Evolutionary conservation across 2,888 invertebrate species (phyloP).

Genomic region (Polymixis lichenea): DNA sequence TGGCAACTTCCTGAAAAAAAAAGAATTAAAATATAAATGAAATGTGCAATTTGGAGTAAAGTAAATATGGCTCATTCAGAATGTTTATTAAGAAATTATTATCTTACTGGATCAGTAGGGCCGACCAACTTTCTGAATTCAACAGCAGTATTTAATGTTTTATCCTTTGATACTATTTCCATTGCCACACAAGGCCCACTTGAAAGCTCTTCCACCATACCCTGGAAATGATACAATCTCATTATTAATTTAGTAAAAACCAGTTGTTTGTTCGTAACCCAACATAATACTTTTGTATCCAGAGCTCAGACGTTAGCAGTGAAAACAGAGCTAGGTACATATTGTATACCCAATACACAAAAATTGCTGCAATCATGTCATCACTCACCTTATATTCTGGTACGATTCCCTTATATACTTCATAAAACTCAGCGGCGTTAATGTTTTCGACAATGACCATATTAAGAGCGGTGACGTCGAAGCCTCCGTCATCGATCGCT

Average conservation of each 20-base stretch:
- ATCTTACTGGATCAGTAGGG: conserved; percentile 96
- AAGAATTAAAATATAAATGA: neutral
- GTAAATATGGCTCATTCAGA: neutral
- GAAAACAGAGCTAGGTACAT: neutral
- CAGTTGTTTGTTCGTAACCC: neutral
- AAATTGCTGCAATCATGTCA: neutral
- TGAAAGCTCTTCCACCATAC: conserved; percentile 95
- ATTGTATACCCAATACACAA: neutral
- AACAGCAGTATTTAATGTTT: conserved; percentile 90
- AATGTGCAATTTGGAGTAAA: neutral
- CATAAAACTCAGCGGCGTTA: conserved; percentile 97
- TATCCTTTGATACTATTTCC: conserved; percentile 93
- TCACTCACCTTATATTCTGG: conserved; percentile 92
- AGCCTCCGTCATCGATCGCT: conserved; percentile 94
- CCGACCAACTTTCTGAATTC: conserved; percentile 96
- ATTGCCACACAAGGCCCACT: conserved; percentile 96
- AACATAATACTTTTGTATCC: neutral
- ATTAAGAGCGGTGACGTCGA: conserved; percentile 94
- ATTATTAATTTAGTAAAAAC: neutral
- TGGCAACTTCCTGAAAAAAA: conserved; percentile 94
- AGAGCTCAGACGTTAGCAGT: neutral
- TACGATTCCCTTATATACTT: conserved; percentile 97
- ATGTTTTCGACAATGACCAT: conserved; percentile 94
- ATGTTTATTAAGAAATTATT: neutral
- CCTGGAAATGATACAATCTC: conserved; percentile 83